Evolutionary conservation across 2,888 invertebrate genomes (phyloP).

Genomic region (Andrena hattorfiana): DNA sequence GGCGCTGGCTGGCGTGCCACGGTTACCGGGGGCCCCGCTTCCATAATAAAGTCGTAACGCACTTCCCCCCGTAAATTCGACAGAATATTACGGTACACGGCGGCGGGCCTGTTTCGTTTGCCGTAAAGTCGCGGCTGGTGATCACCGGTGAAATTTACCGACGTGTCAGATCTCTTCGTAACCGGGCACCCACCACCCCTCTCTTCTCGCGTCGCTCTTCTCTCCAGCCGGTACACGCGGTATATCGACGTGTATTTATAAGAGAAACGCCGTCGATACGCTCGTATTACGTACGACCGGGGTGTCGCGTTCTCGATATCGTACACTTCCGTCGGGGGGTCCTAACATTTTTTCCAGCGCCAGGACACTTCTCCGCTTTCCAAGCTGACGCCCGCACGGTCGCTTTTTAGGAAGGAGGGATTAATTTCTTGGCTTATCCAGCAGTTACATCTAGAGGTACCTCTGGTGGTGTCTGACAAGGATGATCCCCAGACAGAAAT

Average conservation of each 20-base stretch:
- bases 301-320: constrained; percentile 3
- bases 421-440: too few relatives aligned
- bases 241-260: constrained; percentile 65
- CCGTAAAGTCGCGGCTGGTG: constrained; percentile 73
- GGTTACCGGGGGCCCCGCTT: constrained; percentile 55
- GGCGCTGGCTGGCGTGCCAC: constrained; percentile 41
- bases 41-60: constrained; percentile 81
- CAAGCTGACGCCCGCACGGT: not conserved
- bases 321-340: constrained; percentile 42
- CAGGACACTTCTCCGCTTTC: not conserved
- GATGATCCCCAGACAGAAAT: too few relatives aligned
- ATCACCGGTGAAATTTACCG: constrained; percentile 79
- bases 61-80: constrained; percentile 79
- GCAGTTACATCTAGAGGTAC: too few relatives aligned
- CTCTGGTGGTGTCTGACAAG: too few relatives aligned
- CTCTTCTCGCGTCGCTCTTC: constrained; percentile 13
- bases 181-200: constrained; percentile 43
- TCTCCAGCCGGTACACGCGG: constrained; percentile 40
- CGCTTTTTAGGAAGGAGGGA: too few relatives aligned
- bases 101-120: constrained; percentile 69
- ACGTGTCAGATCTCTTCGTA: constrained; percentile 73
- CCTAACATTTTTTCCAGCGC: not conserved
- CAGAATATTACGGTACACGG: constrained; percentile 77
- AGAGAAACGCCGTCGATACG: constrained; percentile 64
- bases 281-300: constrained; percentile 50